Evolutionary conservation across 1,140 invertebrate genomes (phyloP).

Genomic region (Scaptomyza pallida): DNA sequence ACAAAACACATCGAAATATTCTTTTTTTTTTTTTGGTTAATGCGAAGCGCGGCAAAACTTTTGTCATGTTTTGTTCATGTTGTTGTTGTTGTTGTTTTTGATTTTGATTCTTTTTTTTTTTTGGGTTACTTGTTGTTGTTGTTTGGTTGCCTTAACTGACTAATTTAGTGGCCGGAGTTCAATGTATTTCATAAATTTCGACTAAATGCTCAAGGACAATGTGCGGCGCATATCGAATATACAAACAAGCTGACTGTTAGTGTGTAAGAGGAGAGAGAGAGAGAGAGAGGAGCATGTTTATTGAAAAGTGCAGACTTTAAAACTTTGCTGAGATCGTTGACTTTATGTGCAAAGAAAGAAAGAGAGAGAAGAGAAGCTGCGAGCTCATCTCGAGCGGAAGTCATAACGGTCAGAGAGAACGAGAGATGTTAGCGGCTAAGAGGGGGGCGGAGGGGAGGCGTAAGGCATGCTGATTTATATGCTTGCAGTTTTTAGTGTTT

Average conservation of each 20-base stretch:
- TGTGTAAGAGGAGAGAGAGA: not conserved
- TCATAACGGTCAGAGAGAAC: conserved; percentile 68
- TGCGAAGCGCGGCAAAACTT: conserved; percentile 72
- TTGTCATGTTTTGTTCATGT: conserved; percentile 64
- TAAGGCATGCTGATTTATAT: conserved; percentile 63
- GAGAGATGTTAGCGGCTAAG: too few relatives aligned
- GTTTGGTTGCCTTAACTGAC: conserved; percentile 66
- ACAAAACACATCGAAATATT: conserved; percentile 56
- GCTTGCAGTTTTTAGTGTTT: conserved; percentile 23
- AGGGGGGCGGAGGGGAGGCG: not conserved
- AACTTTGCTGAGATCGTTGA: conserved; percentile 56
- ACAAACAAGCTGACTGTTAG: conserved; percentile 6
- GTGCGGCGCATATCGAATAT: conserved; percentile 48
- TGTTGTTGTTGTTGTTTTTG: conserved; percentile 29
- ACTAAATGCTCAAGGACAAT: conserved; percentile 79
- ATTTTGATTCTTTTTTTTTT: conserved; percentile 21
- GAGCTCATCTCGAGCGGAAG: conserved; percentile 63
- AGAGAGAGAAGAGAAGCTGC: conserved; percentile 2
- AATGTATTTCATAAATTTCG: conserved; percentile 81
- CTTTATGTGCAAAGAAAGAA: conserved; percentile 21
- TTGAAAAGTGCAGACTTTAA: conserved; percentile 37
- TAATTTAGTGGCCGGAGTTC: conserved; percentile 77
- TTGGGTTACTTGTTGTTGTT: conserved; percentile 21
- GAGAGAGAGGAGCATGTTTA: conserved; percentile 2
- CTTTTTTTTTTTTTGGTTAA: conserved; percentile 44